Evolutionary conservation across 2,888 invertebrate species (phyloP), one percentile per base, ranked within the genome.

Genomic region (Meandrusa payeni): DNA sequence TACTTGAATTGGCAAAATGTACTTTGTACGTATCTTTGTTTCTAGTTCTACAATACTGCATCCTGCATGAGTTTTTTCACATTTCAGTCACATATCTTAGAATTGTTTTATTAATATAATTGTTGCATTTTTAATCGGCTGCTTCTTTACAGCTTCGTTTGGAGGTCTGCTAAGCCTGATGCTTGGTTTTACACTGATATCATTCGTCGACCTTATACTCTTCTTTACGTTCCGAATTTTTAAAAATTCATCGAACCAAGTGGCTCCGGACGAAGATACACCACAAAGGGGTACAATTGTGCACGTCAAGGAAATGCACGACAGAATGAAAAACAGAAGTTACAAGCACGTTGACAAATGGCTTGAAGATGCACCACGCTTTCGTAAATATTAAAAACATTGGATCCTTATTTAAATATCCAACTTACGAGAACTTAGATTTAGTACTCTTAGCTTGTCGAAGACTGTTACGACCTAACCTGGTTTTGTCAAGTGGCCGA

Each of bases 1-100:
- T 90, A 90, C 66, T 90, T 91, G 54, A 92, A 90, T 60, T 93
- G 93, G 93, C 90, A 92, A 50, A 91, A 91, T 50, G 75, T 93
- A 53, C 81, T 93, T 45, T 93, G 93, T 93, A 40, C 33, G 41
- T 39, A 17, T 23, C 0, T n/a, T n/a, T n/a, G n/a, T n/a, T n/a
- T n/a, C n/a, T n/a, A n/a, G n/a, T n/a, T n/a, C n/a, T n/a, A n/a
- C n/a, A n/a, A n/a, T n/a, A n/a, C n/a, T n/a, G n/a, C n/a, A n/a
- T n/a, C n/a, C n/a, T n/a, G n/a, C n/a, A n/a, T n/a, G n/a, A n/a
- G n/a, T n/a, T n/a, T n/a, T n/a, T n/a, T n/a, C n/a, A n/a, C n/a
- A n/a, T n/a, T n/a, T n/a, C n/a, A n/a, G 3, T 26, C 1, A 11
- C 9, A 9, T 11, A 4, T 26, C 1, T 10, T 11, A 6, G 1